Conservation (phyloP, 2,113 vertebrate species). For the Chauna torquata region DNA sequence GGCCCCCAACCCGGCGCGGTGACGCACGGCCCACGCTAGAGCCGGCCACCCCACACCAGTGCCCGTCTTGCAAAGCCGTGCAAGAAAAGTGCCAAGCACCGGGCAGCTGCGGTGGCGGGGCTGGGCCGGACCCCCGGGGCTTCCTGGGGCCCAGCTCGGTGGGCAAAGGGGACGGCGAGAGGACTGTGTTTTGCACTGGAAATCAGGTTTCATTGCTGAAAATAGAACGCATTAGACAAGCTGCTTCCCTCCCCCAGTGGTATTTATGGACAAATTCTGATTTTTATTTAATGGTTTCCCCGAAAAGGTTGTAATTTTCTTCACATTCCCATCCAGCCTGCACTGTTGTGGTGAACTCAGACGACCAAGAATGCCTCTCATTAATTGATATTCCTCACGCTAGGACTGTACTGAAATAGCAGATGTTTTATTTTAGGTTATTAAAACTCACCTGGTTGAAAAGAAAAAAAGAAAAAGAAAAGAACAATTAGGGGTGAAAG, state of each 20-base stretch:
- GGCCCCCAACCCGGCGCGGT: no score
- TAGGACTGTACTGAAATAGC: neutral
- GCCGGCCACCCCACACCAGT: no score
- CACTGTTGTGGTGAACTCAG: neutral
- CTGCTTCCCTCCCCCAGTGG: neutral
- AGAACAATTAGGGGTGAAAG: neutral
- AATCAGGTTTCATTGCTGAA: neutral
- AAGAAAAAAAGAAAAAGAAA: neutral
- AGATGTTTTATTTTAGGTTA: conserved; percentile 26
- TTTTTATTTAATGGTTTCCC: conserved; percentile 51
- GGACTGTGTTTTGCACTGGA: neutral
- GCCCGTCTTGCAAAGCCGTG: no score
- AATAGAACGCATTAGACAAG: neutral
- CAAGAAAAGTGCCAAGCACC: no score
- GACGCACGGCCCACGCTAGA: no score
- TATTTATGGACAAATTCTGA: conserved; percentile 23
- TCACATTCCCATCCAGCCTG: neutral
- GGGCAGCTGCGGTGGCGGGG: neutral
- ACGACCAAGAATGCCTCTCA: neutral
- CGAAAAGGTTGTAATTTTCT: conserved; percentile 11
- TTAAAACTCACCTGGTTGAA: conserved; percentile 23
- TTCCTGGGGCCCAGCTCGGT: accelerated
- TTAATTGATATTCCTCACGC: conserved; percentile 17
- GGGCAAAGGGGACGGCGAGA: neutral
- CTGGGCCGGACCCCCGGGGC: neutral